Evolutionary conservation across 2,113 vertebrate genomes (phyloP), one percentile per base, ranked within the genome.

Genomic region (Sorex fumeus): DNA sequence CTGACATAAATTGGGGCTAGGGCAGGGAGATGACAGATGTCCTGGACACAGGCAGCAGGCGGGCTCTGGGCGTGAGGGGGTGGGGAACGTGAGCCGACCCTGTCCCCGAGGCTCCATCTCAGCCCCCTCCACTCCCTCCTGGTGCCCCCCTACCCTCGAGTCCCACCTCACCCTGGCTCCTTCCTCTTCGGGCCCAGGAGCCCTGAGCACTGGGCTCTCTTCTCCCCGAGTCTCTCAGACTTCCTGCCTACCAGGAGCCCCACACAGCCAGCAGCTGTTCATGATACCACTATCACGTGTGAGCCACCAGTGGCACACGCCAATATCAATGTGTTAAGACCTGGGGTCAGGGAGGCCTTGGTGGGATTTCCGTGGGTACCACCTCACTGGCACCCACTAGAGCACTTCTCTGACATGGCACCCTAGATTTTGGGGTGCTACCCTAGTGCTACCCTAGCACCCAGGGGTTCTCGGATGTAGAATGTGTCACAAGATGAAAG

Each of bases 1-100:
- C 94, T 96, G 96, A 95, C 96, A 96, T 74, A 96, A 91, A 96
- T 19, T 85, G 94, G 88, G 94, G 84, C 79, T 0, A 60, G 94
- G 16, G 5, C 86, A 30, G 57, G 27, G 70, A 84, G 96, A 91
- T 34, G 47, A 95, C 77, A 92, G 95, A 84, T 34, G 87, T 75
- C 8, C 70, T 69, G 89, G 96, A 83, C 72, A 43, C 40, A 32
- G 76, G 62, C 6, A 9, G 9, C 0, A 6, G 25, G 30, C n/a
- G 2, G 50, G 30, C 82, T 57, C 69, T 67, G 36, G 82, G 50
- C 0, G 40, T 40, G 53, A 0, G 2, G 28, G 36, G 28, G 1
- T 2, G 3, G 2, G 27, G 57, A 34, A 25, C 3, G 21, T 16
- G 0, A 1, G 16, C 85, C 1, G 1, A 18, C 36, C 21, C 67